These are phyloP conservation scores for Tigriopus japonicus DNA, from an alignment of 1,140 invertebrate species.

Conservation along the genomic window DNA sequence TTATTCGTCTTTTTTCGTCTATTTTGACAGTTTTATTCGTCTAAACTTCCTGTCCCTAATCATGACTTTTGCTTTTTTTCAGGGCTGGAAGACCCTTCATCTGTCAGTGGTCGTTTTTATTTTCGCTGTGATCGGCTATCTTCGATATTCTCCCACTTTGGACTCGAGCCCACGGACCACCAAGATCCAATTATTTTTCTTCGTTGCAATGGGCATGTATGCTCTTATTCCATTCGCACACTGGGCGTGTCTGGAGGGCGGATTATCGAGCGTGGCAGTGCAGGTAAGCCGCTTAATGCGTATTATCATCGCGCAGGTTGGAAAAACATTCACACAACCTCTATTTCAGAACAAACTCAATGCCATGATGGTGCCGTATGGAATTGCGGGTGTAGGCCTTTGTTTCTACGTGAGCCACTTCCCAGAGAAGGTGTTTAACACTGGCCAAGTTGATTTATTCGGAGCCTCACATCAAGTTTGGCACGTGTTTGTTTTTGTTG, in stretches of 20 bases:
- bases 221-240: background rate
- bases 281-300: no score
- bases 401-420: background rate
- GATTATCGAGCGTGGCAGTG: background rate
- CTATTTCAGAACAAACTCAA: background rate
- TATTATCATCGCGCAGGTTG: no score
- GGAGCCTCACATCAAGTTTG: background rate
- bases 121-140: background rate
- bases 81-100: background rate
- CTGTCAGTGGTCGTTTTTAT: background rate
- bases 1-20: no score
- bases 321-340: no score
- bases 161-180: background rate
- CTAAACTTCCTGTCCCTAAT: no score
- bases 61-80: background rate
- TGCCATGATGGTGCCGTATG: background rate
- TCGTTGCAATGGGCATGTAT: background rate
- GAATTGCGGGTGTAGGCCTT: background rate
- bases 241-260: background rate
- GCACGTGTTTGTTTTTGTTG: background rate
- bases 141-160: background rate
- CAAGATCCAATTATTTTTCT: background rate
- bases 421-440: background rate
- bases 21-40: no score
- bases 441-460: background rate